Base-by-base conservation (phyloP, 2,797 vertebrate species). In the Chrysocyon brachyurus region DNA sequence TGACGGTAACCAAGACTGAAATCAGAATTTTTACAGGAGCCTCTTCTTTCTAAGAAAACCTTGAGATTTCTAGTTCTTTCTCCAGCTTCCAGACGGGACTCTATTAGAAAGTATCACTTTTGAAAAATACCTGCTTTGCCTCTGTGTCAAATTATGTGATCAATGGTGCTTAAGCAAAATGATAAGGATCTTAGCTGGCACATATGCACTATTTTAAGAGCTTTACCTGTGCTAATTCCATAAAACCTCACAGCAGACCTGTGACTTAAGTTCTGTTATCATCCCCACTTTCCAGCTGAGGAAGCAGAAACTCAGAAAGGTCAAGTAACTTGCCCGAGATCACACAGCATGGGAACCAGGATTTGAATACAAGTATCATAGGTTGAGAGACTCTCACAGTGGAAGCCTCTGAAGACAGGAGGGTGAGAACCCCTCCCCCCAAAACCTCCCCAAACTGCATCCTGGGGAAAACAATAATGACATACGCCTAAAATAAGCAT, bases 21-120 rank as follows among this genome's bases (percentile, higher is more conserved):
- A 88, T 86, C 70, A 72, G 36, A 86, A 92, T 94, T 86, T 91
- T 95, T 61, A 95, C 2, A 87, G 75, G 36, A 90, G 31, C 21
- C 28, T 85, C 5, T 61, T 73, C 75, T 72, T 96, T 90, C 17
- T 21, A 59, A 59, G 46, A 84, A 95, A 96, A 72, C 3, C 11
- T 56, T 72, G 26, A 66, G 63, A 54, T 7, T 83, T 52, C 64
- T 36, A 81, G 19, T 54, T 68, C 12, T 7, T 70, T 91, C 56
- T 57, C 61, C 31, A 68, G 31, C 3, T 33, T 90, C 46, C 4
- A 83, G 21, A 90, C 4, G 79, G 75, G 31, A 82, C 3, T 79
- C 61, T 72, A 52, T 87, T 24, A 61, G 63, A 90, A 85, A 94
- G 11, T 7, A 33, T 31, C 24, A 12, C 36, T 90, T 83, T 56